Conservation (phyloP, 1,140 invertebrate species). For the Drosophila yakuba region DNA sequence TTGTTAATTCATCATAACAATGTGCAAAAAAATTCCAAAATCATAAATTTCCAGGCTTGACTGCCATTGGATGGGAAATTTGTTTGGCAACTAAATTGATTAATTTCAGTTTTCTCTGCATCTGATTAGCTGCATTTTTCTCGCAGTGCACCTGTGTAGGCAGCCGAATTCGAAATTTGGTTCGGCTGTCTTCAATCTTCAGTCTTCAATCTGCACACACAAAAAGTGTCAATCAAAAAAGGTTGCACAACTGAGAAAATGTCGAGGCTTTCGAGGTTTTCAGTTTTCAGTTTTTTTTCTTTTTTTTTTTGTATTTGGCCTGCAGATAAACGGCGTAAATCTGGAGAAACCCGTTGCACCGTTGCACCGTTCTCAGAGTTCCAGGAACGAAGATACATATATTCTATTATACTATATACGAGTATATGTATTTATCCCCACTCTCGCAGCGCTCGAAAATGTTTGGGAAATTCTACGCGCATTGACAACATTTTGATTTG, state of each 20-base stretch:
- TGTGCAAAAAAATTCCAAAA: too few relatives aligned
- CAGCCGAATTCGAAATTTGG: slow-evolving; percentile 44
- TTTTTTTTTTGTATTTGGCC: not conserved
- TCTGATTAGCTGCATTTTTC: not conserved
- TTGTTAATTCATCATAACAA: too few relatives aligned
- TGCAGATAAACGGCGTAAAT: slow-evolving; percentile 37
- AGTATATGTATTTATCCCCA: slow-evolving; percentile 3
- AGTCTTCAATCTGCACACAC: slow-evolving; percentile 49
- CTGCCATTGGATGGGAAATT: too few relatives aligned
- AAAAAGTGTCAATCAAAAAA: slow-evolving; percentile 76
- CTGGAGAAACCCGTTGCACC: slow-evolving; percentile 54
- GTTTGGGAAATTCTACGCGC: slow-evolving; percentile 33
- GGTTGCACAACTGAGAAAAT: slow-evolving; percentile 60
- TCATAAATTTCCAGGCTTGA: too few relatives aligned
- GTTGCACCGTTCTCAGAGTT: slow-evolving; percentile 34
- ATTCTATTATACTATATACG: slow-evolving; percentile 21
- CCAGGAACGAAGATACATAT: slow-evolving; percentile 30
- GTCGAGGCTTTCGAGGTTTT: not conserved
- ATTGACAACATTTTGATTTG: slow-evolving; percentile 60
- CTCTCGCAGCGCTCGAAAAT: not conserved
- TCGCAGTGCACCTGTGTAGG: slow-evolving; percentile 55
- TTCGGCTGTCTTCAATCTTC: slow-evolving; percentile 42
- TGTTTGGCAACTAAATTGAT: too few relatives aligned
- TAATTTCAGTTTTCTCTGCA: too few relatives aligned
- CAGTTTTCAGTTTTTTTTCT: too few relatives aligned